Evolutionary conservation across 2,888 invertebrate genomes (phyloP), one percentile per base, ranked within the genome.

Genomic region (Euproctis similis): DNA sequence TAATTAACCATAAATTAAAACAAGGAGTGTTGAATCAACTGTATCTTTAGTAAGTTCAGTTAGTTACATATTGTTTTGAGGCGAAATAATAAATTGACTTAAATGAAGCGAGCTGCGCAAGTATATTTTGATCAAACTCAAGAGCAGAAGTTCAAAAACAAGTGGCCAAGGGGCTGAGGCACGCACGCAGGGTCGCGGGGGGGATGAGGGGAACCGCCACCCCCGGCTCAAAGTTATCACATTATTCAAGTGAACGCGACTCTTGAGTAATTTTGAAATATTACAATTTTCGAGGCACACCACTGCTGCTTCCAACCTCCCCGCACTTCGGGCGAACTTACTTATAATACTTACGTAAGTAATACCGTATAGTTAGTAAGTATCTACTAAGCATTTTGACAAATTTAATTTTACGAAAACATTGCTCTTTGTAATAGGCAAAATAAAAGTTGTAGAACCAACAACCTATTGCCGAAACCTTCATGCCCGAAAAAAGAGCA

Each of bases 231-330:
- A 82, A 82, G 63, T 84, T 84, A 74, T 69, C 75, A 63, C 82
- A 84, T 84, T 81, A 84, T 76, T 82, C 82, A 84, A 77, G 67
- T 63, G 72, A 76, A 78, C 81, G 78, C 81, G 81, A 81, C 81
- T 82, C 80, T 75, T 82, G 82, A 84, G 82, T 84, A 84, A 84
- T 84, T 84, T 84, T 82, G 84, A 84, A 84, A 84, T 84, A 84
- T 84, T 82, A 82, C 84, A 80, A 82, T 80, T 82, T 81, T 80
- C 74, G 67, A 73, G 73, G 47, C 67, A 66, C 67, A 53, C 65
- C 65, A 66, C 65, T 64, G 61, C 70, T 61, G 58, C 14, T n/a
- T n/a, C n/a, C n/a, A n/a, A 6, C 14, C 14, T 4, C 55, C 47
- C 54, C 46, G 37, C 36, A 44, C 46, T 60, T 56, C 58, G 58